Percentiles rank a stretch among this genome's conserved stretches.
Conservation (phyloP, 1,140 invertebrate genomes). For the Vollenhovia emeryi region DNA sequence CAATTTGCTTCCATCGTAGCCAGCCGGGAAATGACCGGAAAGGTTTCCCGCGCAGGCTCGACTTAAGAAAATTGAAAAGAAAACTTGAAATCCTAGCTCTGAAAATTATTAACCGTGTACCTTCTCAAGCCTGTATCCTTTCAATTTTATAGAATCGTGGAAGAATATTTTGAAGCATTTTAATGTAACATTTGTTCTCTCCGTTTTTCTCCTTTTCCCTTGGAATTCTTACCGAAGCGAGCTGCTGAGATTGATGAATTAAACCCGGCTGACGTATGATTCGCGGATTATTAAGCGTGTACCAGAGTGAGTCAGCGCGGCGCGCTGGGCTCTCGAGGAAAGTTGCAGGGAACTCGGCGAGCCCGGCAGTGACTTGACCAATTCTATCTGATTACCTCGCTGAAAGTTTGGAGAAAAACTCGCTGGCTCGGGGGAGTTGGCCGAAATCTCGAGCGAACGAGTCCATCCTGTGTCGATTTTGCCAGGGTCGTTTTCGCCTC, state of each 20-base stretch:
- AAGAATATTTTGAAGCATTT: conserved; percentile 1
- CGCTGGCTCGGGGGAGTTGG: neutral
- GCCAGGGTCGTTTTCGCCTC: neutral
- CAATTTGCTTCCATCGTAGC: conserved; percentile 55
- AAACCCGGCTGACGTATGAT: conserved; percentile 29
- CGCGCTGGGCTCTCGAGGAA: conserved; percentile 10
- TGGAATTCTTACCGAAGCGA: neutral
- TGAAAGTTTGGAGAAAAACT: conserved; percentile 50
- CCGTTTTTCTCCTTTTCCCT: neutral
- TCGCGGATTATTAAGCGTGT: conserved; percentile 30
- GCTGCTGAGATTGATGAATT: neutral
- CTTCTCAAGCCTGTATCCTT: neutral
- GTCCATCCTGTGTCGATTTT: neutral
- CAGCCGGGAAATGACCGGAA: conserved; percentile 21
- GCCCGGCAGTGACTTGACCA: conserved; percentile 15
- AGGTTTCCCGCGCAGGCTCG: neutral
- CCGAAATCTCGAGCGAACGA: conserved; percentile 38
- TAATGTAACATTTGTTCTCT: neutral
- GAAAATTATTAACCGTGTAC: neutral
- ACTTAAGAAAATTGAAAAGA: neutral
- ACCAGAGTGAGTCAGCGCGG: conserved; percentile 33
- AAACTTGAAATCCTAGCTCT: no score
- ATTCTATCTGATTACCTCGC: conserved; percentile 51
- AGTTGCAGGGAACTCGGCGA: conserved; percentile 37
- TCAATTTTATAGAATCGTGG: neutral